Evolutionary conservation across 2,888 invertebrate genomes (phyloP), one percentile per base, ranked within the genome.

Genomic region (Ophioninae sp.): DNA sequence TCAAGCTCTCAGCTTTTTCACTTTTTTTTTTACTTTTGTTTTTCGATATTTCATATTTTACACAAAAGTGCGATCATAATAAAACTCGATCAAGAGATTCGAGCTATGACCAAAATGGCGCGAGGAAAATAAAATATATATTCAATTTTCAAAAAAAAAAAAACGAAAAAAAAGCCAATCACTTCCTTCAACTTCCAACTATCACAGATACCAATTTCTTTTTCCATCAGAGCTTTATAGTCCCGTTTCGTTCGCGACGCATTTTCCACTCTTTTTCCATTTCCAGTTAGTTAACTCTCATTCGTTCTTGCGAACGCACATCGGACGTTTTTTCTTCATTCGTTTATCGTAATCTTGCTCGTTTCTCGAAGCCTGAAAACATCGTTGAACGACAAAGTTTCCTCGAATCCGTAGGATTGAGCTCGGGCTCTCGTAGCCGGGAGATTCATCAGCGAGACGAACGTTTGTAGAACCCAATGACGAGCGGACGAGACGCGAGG

Each of bases 401-500:
- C 13, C 5, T 17, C 51, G 41, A 44, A 79, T 74, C 59, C 10
- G n/a, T 58, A 41, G 65, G 30, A 74, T 51, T 44, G 59, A 39
- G 10, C 10, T 20, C 59, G n/a, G 39, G 8, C 13, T n/a, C 17
- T 20, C 56, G 7, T 9, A 10, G 22, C 22, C 3, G 6, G 30
- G 67, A 23, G 68, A 73, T 79, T 84, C 78, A 78, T 84, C 81
- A 84, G 79, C 67, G 44, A 67, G 41, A 79, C 79, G 81, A 84
- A 81, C 79, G 79, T 81, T 81, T 63, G 81, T 67, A 63, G 67
- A 84, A 72, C 37, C 72, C 63, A 67, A 79, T 78, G 73, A 23
- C 59, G 63, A 74, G 71, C 67, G 77, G 22, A 17, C 8, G 58
- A n/a, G 56, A 59, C 17, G 7, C 30, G 63, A 17, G 69, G 69